These are phyloP conservation scores for Pseudopipra pipra DNA, from an alignment of 2,113 vertebrate species.

Conservation along the genomic window DNA sequence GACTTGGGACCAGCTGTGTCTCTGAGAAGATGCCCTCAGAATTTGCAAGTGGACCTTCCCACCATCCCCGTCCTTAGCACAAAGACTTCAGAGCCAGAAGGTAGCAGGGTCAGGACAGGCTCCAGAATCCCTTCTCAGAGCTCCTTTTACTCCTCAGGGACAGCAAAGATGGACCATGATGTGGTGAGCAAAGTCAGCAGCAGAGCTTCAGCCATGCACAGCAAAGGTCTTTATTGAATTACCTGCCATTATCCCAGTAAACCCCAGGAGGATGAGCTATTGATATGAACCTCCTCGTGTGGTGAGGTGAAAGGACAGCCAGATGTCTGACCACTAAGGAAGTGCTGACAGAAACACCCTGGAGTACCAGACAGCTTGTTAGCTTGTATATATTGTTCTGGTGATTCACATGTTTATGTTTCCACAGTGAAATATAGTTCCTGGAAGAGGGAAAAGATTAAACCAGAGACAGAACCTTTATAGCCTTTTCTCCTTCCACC, in stretches of 20 bases:
- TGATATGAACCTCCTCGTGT: fast-evolving
- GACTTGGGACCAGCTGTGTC: not conserved
- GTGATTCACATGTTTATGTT: not conserved
- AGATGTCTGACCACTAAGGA: not conserved
- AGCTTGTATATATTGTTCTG: not conserved
- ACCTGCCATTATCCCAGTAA: not conserved
- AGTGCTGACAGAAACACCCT: slow-evolving; percentile 1
- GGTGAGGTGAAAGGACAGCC: not conserved
- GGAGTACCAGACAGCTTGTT: not conserved
- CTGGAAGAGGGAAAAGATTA: not conserved
- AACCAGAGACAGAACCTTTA: not conserved
- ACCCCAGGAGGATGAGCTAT: not conserved
- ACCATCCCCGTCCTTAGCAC: not conserved
- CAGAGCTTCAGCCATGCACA: not conserved
- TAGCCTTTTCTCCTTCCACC: not conserved
- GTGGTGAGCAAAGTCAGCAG: not conserved
- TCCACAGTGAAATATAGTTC: not conserved
- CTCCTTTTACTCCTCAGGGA: not conserved
- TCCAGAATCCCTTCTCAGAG: not conserved
- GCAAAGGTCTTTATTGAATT: not conserved
- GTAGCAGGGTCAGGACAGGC: not conserved
- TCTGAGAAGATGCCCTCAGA: not conserved
- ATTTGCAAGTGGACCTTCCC: not conserved
- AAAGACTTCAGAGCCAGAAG: not conserved
- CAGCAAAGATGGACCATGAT: not conserved